Conservation (phyloP, 2,113 vertebrate species). For the Sander vitreus region DNA sequence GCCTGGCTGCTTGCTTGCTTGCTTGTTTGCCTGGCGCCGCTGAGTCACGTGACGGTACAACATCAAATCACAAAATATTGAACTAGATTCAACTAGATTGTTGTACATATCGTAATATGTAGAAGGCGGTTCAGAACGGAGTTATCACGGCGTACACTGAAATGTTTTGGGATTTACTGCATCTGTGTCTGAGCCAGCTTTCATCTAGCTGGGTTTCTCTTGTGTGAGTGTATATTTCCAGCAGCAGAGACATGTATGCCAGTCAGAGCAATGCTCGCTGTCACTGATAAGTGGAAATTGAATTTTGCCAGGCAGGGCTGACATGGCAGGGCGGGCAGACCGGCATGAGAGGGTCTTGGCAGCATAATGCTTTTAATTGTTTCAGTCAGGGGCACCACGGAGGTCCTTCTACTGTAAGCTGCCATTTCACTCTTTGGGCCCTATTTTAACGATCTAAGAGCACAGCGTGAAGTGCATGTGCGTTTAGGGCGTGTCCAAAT, state of each 20-base stretch:
- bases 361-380: constrained; percentile 1
- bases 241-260: constrained; percentile 37
- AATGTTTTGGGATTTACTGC: not conserved
- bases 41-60: no score
- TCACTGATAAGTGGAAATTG: constrained; percentile 69
- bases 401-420: constrained; percentile 10
- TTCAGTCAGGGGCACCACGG: constrained; percentile 36
- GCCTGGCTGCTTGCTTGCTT: no score
- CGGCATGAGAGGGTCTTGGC: constrained; percentile 36
- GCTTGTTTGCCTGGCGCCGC: no score
- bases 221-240: constrained; percentile 8
- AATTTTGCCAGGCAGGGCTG: constrained; percentile 57
- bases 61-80: no score
- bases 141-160: not conserved
- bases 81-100: no score
- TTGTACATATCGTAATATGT: no score
- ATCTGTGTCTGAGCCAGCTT: constrained; percentile 1
- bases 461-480: no score
- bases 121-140: no score
- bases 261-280: constrained; percentile 54
- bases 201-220: not conserved
- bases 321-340: constrained; percentile 40
- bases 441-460: no score
- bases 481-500: no score
- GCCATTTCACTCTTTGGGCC: not conserved